A percentile compares a stretch with the other conserved stretches of the same genome.
Conservation (phyloP, 2,113 vertebrate genomes). For the Recurvirostra avosetta region DNA sequence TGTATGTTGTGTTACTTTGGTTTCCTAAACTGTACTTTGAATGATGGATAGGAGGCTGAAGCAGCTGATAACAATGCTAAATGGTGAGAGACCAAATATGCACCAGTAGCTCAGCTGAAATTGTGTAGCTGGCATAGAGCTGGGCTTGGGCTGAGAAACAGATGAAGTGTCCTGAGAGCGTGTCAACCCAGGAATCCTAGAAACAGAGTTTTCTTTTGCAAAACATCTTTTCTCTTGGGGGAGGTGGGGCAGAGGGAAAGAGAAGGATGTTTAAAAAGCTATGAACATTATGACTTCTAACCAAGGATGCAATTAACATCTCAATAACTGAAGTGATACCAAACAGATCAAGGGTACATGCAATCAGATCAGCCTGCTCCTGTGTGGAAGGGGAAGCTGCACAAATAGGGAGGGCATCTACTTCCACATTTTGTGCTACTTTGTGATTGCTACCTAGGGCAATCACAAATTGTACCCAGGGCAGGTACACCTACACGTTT, state of each 20-base stretch:
- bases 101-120: slow-evolving; percentile 15
- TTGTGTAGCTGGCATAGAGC: neutral
- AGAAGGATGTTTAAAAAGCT: neutral
- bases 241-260: neutral
- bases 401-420: neutral
- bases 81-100: slow-evolving; percentile 50
- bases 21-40: slow-evolving; percentile 22
- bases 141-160: slow-evolving; percentile 1
- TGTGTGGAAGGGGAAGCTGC: neutral
- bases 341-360: neutral
- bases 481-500: accelerated
- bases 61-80: slow-evolving; percentile 57
- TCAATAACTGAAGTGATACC: neutral
- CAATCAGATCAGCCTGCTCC: neutral
- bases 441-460: neutral
- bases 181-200: neutral
- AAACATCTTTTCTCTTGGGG: neutral
- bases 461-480: neutral
- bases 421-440: neutral
- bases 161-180: slow-evolving; percentile 10
- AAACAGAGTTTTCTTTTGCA: neutral
- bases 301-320: neutral
- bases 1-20: slow-evolving; percentile 45
- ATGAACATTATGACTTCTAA: neutral
- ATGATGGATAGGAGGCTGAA: slow-evolving; percentile 33